Conservation (phyloP, 2,888 invertebrate genomes). For the Mesodorylaimus sp. region DNA sequence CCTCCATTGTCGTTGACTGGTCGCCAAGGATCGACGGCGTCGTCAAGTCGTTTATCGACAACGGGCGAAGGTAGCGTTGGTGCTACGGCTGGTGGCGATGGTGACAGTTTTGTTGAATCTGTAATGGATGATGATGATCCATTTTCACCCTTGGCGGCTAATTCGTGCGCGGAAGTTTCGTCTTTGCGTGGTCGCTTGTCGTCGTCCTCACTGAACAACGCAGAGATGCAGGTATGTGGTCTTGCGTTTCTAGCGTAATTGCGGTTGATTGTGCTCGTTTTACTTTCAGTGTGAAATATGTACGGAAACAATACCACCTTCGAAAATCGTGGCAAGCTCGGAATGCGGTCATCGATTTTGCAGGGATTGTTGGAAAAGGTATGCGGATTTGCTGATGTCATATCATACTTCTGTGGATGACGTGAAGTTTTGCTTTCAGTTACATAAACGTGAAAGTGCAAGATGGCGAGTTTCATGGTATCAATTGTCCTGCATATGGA, state of each 20-base stretch:
- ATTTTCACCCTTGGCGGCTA: too few relatives aligned
- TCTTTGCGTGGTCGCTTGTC: too few relatives aligned
- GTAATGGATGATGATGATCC: too few relatives aligned
- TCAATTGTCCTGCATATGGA: slow-evolving; percentile 46
- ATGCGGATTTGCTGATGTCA: slow-evolving; percentile 12
- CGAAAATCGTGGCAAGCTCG: slow-evolving; percentile 35
- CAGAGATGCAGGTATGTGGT: too few relatives aligned
- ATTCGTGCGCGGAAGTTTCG: too few relatives aligned
- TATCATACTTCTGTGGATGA: slow-evolving; percentile 2
- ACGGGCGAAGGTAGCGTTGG: too few relatives aligned
- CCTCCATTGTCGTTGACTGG: slow-evolving; percentile 39
- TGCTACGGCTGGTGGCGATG: too few relatives aligned
- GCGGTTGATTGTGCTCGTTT: not conserved
- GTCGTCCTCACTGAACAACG: too few relatives aligned
- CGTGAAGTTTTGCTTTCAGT: slow-evolving; percentile 20
- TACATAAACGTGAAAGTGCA: slow-evolving; percentile 47
- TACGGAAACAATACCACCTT: slow-evolving; percentile 33
- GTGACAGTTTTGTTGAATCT: too few relatives aligned
- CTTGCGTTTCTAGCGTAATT: too few relatives aligned
- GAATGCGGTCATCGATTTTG: slow-evolving; percentile 48
- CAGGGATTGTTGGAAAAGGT: slow-evolving; percentile 45
- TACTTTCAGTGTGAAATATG: slow-evolving; percentile 44
- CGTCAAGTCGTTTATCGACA: too few relatives aligned
- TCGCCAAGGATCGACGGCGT: too few relatives aligned
- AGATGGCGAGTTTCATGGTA: slow-evolving; percentile 47